These are phyloP conservation scores for Rhombomys opimus DNA, from an alignment of 2,113 vertebrate genomes.

Conservation along the genomic window DNA sequence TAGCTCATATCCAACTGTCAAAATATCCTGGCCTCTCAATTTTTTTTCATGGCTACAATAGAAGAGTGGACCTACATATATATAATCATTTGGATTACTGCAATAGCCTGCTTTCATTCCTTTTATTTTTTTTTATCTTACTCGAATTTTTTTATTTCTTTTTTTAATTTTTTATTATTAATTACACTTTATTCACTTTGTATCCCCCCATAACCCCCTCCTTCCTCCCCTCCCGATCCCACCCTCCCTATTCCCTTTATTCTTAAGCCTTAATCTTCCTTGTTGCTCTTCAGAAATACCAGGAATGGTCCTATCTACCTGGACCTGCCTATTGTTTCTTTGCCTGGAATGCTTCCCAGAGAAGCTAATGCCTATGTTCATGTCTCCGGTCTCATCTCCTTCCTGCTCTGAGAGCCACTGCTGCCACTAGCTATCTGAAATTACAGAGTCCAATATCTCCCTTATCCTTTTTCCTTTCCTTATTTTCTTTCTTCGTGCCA, in stretches of 20 bases:
- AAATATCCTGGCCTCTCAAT: neutral
- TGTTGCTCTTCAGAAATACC: neutral
- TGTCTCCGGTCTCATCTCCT: neutral
- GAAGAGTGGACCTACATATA: neutral
- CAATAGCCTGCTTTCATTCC: neutral
- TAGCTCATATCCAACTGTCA: neutral
- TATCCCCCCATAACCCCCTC: no score
- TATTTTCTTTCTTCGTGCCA: neutral
- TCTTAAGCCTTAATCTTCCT: neutral
- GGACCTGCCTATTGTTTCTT: slow-evolving; percentile 8
- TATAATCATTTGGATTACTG: neutral
- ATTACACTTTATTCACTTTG: no score
- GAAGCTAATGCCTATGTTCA: neutral
- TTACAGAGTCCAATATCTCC: neutral
- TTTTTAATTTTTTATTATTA: no score
- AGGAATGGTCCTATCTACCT: neutral
- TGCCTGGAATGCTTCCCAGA: neutral
- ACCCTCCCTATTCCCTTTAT: neutral
- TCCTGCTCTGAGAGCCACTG: neutral
- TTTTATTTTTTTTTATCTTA: no score
- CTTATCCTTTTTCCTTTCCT: neutral
- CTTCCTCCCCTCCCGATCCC: no score
- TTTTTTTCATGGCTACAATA: neutral
- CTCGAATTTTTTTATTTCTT: no score
- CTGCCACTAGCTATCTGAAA: neutral